phyloP scores from a whole-genome alignment of 2,888 invertebrate genomes.

The Himalopsyche tibetana region DNA sequence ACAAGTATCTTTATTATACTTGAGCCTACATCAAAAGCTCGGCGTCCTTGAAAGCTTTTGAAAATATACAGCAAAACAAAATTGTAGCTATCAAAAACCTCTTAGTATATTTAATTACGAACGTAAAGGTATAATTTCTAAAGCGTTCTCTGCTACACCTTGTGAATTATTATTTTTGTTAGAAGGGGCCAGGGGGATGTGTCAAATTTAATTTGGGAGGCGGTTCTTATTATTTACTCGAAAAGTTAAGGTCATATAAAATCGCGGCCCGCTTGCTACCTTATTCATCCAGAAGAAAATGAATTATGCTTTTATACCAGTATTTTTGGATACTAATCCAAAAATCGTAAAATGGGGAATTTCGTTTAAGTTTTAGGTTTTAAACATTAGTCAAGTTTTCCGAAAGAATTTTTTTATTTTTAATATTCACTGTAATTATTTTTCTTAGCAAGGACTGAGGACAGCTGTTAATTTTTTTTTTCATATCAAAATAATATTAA shows the following conservation, averaged over 20 bases:
- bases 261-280: neutral
- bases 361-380: too few species aligned
- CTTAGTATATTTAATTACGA: conserved; percentile 1
- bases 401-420: too few species aligned
- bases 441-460: too few species aligned
- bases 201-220: conserved; percentile 10
- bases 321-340: too few species aligned
- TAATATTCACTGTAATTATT: too few species aligned
- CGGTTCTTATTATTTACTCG: conserved; percentile 3
- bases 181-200: neutral
- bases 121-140: neutral
- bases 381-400: too few species aligned
- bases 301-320: too few species aligned
- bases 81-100: conserved; percentile 8
- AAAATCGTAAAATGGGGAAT: too few species aligned
- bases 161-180: conserved; percentile 19
- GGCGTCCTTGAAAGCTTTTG: neutral
- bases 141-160: neutral
- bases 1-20: neutral
- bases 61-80: neutral
- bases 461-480: too few species aligned
- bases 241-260: neutral
- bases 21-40: neutral
- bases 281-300: neutral
- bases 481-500: too few species aligned